These are phyloP conservation scores for Homarus gammarus DNA, from an alignment of 2,888 invertebrate genomes.

Conservation along the genomic window DNA sequence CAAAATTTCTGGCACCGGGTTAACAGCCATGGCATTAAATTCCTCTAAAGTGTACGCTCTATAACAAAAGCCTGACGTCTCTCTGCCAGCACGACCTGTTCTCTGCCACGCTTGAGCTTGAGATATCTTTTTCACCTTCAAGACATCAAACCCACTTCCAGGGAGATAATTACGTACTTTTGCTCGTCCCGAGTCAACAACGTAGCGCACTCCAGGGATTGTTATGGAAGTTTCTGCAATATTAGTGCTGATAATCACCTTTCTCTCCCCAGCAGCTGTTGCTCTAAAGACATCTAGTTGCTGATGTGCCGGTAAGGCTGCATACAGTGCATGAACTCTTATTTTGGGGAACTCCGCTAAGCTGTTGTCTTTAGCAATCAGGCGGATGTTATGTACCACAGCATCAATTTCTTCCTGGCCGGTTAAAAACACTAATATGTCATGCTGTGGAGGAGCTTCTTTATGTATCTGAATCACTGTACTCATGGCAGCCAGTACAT, in stretches of 20 bases:
- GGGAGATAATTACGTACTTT: slow-evolving; percentile 92
- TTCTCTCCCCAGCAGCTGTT: slow-evolving; percentile 80
- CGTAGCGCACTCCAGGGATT: slow-evolving; percentile 88
- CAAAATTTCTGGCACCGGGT: slow-evolving; percentile 92
- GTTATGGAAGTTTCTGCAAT: slow-evolving; percentile 84
- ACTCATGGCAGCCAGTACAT: slow-evolving; percentile 89
- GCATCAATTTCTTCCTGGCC: slow-evolving; percentile 97
- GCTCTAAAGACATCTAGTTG: slow-evolving; percentile 81
- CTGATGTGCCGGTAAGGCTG: slow-evolving; percentile 80
- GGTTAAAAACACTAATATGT: slow-evolving; percentile 94
- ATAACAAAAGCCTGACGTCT: slow-evolving; percentile 91
- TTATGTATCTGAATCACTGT: slow-evolving; percentile 94
- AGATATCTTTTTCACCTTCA: slow-evolving; percentile 90
- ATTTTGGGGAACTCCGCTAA: slow-evolving; percentile 84
- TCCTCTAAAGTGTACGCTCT: slow-evolving; percentile 82
- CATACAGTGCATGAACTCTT: slow-evolving; percentile 85
- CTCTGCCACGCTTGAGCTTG: slow-evolving; percentile 96
- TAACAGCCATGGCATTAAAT: slow-evolving; percentile 85
- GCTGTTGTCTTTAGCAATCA: slow-evolving; percentile 84
- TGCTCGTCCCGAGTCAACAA: slow-evolving; percentile 94
- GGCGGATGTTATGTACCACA: slow-evolving; percentile 86
- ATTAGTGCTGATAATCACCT: slow-evolving; percentile 83
- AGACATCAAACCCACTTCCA: slow-evolving; percentile 88
- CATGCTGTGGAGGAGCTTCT: slow-evolving; percentile 90
- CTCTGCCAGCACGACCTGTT: slow-evolving; percentile 94